Evolutionary conservation across 2,113 vertebrate species (phyloP), one percentile per base, ranked within the genome.

Genomic region (Pseudorectes ferrugineus): DNA sequence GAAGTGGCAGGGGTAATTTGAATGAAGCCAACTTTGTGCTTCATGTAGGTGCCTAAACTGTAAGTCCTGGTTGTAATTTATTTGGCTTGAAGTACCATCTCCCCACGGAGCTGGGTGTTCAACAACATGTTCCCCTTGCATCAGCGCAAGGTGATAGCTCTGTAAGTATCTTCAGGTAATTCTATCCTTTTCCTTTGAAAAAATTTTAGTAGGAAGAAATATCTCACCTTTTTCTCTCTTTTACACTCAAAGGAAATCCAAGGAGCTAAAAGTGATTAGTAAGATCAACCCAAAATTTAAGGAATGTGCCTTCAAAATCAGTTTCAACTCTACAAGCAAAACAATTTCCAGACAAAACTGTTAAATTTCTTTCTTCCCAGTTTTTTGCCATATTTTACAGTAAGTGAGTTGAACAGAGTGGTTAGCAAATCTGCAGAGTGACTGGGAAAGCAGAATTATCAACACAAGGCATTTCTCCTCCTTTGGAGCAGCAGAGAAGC

Each of bases 381-480:
- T 40, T 38, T 67, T 24, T 79, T 8, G 57, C 21, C 6, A 6
- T 46, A 4, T 65, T 92, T 49, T 68, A 26, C 31, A 8, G 70
- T 36, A 76, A n/a, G 14, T 82, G 49, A 81, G 14, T 21, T 24
- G 65, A 62, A 58, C 6, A 43, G 59, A 33, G 15, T 4, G 5
- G 33, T 40, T 62, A 87, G 11, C 28, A 68, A 25, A 18, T 19
- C 42, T 16, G 29, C 26, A 45, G 46, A 46, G 9, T 25, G 4
- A 3, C 63, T 49, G 11, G 58, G 42, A 72, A 72, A 51, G 2
- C 1, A 2, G 3, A 49, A 2, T 3, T 46, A 36, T 67, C n/a
- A 52, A 26, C 43, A 26, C 0, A 2, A 57, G 16, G 3, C 4
- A 5, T 61, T 81, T 48, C 23, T 55, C 1, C 11, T 22, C 16